These are phyloP conservation scores for Platyscapa corneri DNA, from an alignment of 1,140 invertebrate genomes.

Conservation along the genomic window DNA sequence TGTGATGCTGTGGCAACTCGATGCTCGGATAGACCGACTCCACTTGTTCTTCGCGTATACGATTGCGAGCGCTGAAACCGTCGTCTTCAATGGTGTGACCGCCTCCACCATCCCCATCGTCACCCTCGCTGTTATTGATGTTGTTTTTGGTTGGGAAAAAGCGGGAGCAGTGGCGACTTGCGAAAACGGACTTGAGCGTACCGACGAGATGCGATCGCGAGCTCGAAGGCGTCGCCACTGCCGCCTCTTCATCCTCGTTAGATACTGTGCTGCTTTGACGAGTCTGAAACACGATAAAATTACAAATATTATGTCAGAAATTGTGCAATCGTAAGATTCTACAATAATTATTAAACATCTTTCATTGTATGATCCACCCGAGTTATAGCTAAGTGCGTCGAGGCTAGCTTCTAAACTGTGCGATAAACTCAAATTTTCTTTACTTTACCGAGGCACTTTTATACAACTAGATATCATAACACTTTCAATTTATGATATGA, in stretches of 20 bases:
- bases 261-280: slow-evolving; percentile 67
- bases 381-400: too few relatives aligned
- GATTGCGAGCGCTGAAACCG: neutral
- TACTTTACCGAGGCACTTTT: too few relatives aligned
- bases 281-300: slow-evolving; percentile 61
- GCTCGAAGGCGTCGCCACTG: slow-evolving; percentile 58
- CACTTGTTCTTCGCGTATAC: neutral
- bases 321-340: too few relatives aligned
- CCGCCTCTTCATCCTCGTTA: slow-evolving; percentile 62
- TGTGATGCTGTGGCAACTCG: neutral
- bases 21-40: neutral
- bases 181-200: slow-evolving; percentile 53
- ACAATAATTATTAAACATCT: too few relatives aligned
- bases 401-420: too few relatives aligned
- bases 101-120: slow-evolving; percentile 27
- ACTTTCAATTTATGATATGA: too few relatives aligned
- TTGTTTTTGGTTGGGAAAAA: slow-evolving; percentile 46
- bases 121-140: slow-evolving; percentile 43
- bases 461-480: too few relatives aligned
- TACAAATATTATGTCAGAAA: neutral
- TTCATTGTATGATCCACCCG: too few relatives aligned
- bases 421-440: too few relatives aligned
- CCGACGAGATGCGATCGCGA: slow-evolving; percentile 53
- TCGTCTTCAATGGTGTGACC: neutral
- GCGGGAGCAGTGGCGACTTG: slow-evolving; percentile 50